A percentile compares a stretch with the other conserved stretches of the same genome.
phyloP scores from a whole-genome alignment of 2,113 vertebrate genomes.

The Mobula birostris region DNA sequence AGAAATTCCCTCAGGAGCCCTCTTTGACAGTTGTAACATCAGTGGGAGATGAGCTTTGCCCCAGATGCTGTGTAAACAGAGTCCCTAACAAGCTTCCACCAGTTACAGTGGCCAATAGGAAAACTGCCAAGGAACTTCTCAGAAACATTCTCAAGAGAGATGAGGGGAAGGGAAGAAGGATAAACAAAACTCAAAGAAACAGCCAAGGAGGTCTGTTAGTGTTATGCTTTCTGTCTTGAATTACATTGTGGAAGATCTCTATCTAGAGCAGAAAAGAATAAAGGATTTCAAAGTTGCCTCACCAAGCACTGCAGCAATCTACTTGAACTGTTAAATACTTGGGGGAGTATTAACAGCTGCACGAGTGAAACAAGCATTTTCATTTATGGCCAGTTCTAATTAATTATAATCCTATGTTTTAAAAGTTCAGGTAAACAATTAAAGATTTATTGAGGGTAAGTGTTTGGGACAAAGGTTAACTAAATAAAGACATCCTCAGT shows the following conservation, averaged over 20 bases:
- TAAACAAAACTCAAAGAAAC: neutral
- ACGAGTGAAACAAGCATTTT: neutral
- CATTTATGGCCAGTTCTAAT: neutral
- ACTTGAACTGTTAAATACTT: neutral
- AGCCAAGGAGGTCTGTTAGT: neutral
- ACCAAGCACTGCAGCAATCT: neutral
- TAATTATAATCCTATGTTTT: neutral
- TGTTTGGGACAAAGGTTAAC: neutral
- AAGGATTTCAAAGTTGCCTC: neutral
- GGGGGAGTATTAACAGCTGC: neutral
- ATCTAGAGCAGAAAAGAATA: neutral
- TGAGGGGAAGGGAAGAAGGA: neutral
- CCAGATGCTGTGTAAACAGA: neutral
- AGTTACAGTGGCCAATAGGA: neutral
- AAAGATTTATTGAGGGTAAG: neutral
- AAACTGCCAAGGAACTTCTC: neutral
- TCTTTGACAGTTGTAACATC: neutral
- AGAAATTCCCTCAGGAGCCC: neutral
- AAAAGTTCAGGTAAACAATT: constrained; percentile 8
- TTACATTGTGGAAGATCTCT: neutral
- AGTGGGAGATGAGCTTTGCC: neutral
- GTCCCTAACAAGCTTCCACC: neutral
- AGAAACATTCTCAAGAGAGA: neutral
- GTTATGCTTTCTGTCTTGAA: neutral
- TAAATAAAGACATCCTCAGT: constrained; percentile 1